phyloP scores from a whole-genome alignment of 2,888 invertebrate genomes.

The Ophioninae sp. region DNA sequence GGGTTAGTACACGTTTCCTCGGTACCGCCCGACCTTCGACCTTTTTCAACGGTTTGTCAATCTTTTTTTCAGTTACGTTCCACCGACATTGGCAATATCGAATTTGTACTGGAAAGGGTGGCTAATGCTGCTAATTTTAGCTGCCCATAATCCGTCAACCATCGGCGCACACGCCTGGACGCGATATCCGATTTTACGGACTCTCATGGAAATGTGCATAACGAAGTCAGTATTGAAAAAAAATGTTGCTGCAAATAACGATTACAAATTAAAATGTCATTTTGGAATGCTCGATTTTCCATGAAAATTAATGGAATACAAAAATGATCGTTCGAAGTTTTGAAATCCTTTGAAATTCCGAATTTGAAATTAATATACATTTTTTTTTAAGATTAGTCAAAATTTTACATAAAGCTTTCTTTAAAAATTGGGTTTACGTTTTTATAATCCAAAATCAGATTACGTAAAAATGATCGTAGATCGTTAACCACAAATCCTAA shows the following conservation, averaged over 20 bases:
- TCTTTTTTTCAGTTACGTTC: slow-evolving; percentile 84
- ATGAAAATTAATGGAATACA: not conserved
- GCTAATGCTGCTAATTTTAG: slow-evolving; percentile 92
- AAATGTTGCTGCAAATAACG: not conserved
- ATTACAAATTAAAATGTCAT: not conserved
- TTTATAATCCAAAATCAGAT: too few species aligned
- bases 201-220: slow-evolving; percentile 97
- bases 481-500: too few species aligned
- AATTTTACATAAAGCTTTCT: too few species aligned
- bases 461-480: too few species aligned
- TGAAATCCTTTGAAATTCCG: too few species aligned
- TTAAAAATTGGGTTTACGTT: too few species aligned
- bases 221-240: slow-evolving; percentile 87
- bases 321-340: too few species aligned
- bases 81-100: slow-evolving; percentile 95
- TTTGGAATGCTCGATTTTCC: not conserved
- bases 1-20: slow-evolving; percentile 84
- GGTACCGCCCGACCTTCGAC: not conserved
- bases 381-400: too few species aligned
- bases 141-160: slow-evolving; percentile 94
- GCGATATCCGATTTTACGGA: slow-evolving; percentile 93
- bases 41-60: not conserved
- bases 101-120: slow-evolving; percentile 97
- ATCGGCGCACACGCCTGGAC: slow-evolving; percentile 94
- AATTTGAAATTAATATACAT: too few species aligned